These are phyloP conservation scores for Eledona agricola DNA, from an alignment of 2,888 invertebrate species.

Conservation along the genomic window DNA sequence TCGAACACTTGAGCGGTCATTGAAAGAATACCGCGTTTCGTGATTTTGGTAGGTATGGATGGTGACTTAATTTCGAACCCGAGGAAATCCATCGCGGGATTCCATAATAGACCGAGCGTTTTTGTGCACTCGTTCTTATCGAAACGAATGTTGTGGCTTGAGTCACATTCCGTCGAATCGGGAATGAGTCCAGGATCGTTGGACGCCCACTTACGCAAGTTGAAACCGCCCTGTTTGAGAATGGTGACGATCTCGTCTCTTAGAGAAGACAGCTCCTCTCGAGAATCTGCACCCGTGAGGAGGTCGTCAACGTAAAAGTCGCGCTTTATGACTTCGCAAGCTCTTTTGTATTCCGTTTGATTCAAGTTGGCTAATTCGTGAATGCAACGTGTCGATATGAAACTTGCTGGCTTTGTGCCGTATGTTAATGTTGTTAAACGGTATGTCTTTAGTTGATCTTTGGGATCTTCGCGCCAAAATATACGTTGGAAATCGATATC, in stretches of 20 bases:
- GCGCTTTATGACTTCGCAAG: conserved; percentile 11
- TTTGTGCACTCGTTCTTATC: conserved; percentile 7
- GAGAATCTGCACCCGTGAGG: conserved; percentile 26
- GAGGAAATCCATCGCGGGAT: not conserved
- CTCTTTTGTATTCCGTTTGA: conserved; percentile 30
- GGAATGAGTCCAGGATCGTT: conserved; percentile 5
- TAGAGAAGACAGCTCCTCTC: conserved; percentile 8
- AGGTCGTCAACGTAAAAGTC: conserved; percentile 39
- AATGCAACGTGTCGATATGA: conserved; percentile 41
- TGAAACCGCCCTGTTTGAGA: conserved; percentile 11
- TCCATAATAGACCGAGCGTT: conserved; percentile 14
- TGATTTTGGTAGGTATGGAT: not conserved
- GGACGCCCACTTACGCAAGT: conserved; percentile 21
- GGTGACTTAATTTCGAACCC: not conserved
- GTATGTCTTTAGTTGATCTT: conserved; percentile 36
- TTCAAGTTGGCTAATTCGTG: conserved; percentile 40
- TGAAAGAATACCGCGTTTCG: conserved; percentile 32
- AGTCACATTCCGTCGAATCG: not conserved
- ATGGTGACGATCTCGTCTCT: conserved; percentile 10
- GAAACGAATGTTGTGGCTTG: conserved; percentile 1
- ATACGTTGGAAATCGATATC: conserved; percentile 45
- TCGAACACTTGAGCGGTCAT: conserved; percentile 32
- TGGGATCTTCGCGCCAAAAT: conserved; percentile 42
- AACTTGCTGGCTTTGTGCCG: conserved; percentile 43
- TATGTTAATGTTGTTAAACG: conserved; percentile 44